Evolutionary conservation across 2,888 invertebrate species (phyloP), one percentile per base, ranked within the genome.

Genomic region (Neria commutata): DNA sequence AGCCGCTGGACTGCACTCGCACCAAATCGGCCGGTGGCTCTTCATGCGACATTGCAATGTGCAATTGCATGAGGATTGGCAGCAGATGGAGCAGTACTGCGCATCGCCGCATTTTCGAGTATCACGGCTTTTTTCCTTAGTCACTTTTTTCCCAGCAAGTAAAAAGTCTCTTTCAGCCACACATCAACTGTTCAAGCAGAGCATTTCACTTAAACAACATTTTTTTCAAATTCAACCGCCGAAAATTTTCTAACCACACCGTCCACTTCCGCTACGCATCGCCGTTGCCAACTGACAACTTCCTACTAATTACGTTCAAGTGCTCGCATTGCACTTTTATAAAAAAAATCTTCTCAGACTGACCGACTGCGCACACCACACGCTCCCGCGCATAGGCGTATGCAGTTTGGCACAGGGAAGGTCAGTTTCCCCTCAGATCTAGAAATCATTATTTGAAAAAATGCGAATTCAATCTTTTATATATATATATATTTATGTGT

Each of bases 1-100:
- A 72, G 23, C 71, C 71, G 21, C 64, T 72, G 10, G 71, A 62
- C 1, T 61, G 65, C 59, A 74, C 67, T 29, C 65, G 74, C n/a
- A 72, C 65, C 2, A 72, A 65, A 34, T 67, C 71, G 25, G 67
- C 58, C n/a, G 37, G 37, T 37, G 37, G 11, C 11, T 37, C 4
- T 4, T 3, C 4, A 4, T 37, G 37, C 3, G n/a, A 14, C 14
- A 37, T 37, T n/a, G n/a, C 37, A 37, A 37, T 37, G n/a, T n/a
- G n/a, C n/a, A n/a, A n/a, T n/a, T n/a, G n/a, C n/a, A n/a, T n/a
- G n/a, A n/a, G n/a, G n/a, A n/a, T 42, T 42, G 42, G 8, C 4
- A 37, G 6, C 5, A 42, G 19, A 17, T 19, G 37, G n/a, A n/a
- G n/a, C n/a, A n/a, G n/a, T n/a, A n/a, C n/a, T n/a, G n/a, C n/a